A percentile compares a stretch with the other conserved stretches of the same genome.
These are phyloP conservation scores for Heliothis peltigera DNA, from an alignment of 2,888 invertebrate genomes.

Conservation along the genomic window DNA sequence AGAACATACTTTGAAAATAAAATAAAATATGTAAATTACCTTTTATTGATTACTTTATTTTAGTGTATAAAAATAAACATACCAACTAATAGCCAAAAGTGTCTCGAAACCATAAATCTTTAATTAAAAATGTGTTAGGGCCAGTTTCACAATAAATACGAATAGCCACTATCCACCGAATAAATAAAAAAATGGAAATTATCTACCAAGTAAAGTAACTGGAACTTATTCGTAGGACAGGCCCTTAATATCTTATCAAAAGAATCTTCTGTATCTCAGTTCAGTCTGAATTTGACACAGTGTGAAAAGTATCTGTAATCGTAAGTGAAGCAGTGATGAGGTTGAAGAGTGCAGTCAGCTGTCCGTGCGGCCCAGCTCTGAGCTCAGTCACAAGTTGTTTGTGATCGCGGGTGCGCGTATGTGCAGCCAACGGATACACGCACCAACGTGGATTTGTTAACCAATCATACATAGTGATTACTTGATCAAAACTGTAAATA, in stretches of 20 bases:
- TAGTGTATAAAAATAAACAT: too few relatives aligned
- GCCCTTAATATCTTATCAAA: too few relatives aligned
- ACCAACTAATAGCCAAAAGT: too few relatives aligned
- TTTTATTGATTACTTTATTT: too few relatives aligned
- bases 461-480: slow-evolving; percentile 10
- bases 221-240: too few relatives aligned
- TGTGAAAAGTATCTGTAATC: slow-evolving; percentile 44
- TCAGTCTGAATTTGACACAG: not conserved
- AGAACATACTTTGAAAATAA: not conserved
- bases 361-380: slow-evolving; percentile 72
- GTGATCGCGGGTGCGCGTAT: slow-evolving; percentile 71
- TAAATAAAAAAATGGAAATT: too few relatives aligned
- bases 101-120: too few relatives aligned
- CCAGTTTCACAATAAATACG: too few relatives aligned
- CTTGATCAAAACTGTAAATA: slow-evolving; percentile 2
- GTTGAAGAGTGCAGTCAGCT: slow-evolving; percentile 69
- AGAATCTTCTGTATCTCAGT: not conserved
- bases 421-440: slow-evolving; percentile 33
- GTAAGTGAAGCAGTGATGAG: slow-evolving; percentile 44
- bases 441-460: slow-evolving; percentile 25
- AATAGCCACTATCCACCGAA: too few relatives aligned
- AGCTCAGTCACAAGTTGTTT: slow-evolving; percentile 76
- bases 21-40: too few relatives aligned
- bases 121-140: too few relatives aligned
- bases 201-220: too few relatives aligned